Percentiles rank a stretch among this genome's conserved stretches.
Conservation (phyloP, 2,113 vertebrate species). For the Nibea albiflora region DNA sequence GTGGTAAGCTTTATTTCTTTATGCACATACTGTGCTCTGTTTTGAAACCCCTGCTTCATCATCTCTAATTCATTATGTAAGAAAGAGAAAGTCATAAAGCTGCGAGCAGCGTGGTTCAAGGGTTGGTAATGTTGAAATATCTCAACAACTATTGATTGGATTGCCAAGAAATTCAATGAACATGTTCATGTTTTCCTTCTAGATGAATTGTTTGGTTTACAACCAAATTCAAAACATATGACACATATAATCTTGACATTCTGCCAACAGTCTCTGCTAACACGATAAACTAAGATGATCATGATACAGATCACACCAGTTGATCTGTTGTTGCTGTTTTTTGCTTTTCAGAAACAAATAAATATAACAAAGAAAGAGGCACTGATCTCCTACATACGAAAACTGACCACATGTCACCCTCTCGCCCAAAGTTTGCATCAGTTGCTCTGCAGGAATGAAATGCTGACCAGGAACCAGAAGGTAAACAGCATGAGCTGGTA, state of each 20-base stretch:
- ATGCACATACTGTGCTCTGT: background rate
- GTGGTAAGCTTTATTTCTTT: slow-evolving; percentile 51
- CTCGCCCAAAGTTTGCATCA: slow-evolving; percentile 74
- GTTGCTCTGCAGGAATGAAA: slow-evolving; percentile 57
- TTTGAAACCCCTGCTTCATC: background rate
- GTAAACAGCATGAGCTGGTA: slow-evolving; percentile 26
- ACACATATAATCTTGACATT: background rate
- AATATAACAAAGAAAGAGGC: background rate
- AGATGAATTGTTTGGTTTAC: background rate
- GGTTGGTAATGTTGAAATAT: too few species aligned
- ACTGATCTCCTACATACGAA: slow-evolving; percentile 59
- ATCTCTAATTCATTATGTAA: background rate
- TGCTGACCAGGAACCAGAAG: slow-evolving; percentile 63
- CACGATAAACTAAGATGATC: too few species aligned
- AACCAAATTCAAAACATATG: background rate
- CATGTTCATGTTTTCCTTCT: background rate
- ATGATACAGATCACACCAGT: too few species aligned
- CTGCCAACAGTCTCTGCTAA: too few species aligned
- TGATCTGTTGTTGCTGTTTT: slow-evolving; percentile 6
- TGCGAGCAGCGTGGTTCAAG: background rate
- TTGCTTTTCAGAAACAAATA: background rate
- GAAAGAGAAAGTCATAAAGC: background rate
- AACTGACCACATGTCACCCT: slow-evolving; percentile 72
- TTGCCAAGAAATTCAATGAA: background rate
- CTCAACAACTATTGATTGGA: too few species aligned